Conservation (phyloP, 1,140 invertebrate species). For the Trichomalopsis sarcophagae region DNA sequence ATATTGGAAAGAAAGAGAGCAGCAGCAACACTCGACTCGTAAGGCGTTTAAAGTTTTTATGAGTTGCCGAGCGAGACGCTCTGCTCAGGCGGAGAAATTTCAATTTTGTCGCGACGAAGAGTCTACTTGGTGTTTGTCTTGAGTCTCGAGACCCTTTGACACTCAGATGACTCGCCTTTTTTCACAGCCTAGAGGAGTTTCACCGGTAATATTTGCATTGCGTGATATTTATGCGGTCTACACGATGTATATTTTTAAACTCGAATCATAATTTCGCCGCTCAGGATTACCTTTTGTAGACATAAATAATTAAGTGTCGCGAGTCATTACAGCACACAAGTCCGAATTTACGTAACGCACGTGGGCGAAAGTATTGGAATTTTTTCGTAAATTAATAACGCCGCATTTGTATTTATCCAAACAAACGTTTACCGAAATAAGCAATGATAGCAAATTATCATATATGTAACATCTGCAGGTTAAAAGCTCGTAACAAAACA, state of each 20-base stretch:
- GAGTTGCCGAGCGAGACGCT: conserved; percentile 72
- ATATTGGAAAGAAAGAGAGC: conserved; percentile 68
- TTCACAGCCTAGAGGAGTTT: neutral
- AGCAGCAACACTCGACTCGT: conserved; percentile 34
- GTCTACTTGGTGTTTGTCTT: neutral
- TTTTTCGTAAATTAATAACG: too few species aligned
- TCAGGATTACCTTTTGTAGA: too few species aligned
- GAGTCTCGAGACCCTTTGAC: neutral
- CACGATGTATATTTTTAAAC: too few species aligned
- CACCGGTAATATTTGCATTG: neutral
- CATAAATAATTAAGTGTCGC: too few species aligned
- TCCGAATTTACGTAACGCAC: too few species aligned
- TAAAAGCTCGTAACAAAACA: too few species aligned
- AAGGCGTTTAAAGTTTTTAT: conserved; percentile 75
- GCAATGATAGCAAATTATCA: neutral
- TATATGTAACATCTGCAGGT: neutral
- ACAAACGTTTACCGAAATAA: too few species aligned
- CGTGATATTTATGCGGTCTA: neutral
- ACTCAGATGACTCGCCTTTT: neutral
- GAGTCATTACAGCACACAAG: too few species aligned
- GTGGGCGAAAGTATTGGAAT: too few species aligned
- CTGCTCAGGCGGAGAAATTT: conserved; percentile 73
- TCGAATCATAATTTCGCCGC: too few species aligned
- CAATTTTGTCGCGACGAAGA: conserved; percentile 69
- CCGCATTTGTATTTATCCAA: too few species aligned